These are phyloP conservation scores for Clarias laeviceps DNA, from an alignment of 2,797 vertebrate species.

Conservation along the genomic window DNA sequence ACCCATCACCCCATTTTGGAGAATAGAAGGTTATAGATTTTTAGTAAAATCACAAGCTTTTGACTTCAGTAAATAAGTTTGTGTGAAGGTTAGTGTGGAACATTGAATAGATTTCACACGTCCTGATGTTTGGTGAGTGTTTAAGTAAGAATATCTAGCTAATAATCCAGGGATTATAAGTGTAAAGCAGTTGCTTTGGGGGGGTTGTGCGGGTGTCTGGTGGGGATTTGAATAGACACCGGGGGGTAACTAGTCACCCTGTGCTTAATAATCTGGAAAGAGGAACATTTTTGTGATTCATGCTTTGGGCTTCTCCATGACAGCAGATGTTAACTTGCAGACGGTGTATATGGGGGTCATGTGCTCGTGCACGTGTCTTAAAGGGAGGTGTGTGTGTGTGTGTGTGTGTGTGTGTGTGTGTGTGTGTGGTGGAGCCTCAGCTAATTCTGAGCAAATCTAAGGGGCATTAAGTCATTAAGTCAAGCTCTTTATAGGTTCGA, in stretches of 20 bases:
- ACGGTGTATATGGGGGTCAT: slow-evolving; percentile 27
- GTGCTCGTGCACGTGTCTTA: slow-evolving; percentile 11
- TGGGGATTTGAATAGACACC: slow-evolving; percentile 38
- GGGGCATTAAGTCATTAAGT: slow-evolving; percentile 51
- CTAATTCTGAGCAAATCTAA: slow-evolving; percentile 58
- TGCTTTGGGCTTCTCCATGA: slow-evolving; percentile 64
- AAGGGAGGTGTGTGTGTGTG: not conserved
- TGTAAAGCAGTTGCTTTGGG: slow-evolving; percentile 35
- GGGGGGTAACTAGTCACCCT: slow-evolving; percentile 41
- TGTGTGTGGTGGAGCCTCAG: not conserved
- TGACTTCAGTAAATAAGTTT: not conserved
- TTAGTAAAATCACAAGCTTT: not conserved
- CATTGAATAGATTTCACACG: not conserved
- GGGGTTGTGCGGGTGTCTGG: not conserved
- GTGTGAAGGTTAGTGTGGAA: not conserved
- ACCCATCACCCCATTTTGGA: slow-evolving; percentile 13
- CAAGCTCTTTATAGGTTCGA: slow-evolving; percentile 48
- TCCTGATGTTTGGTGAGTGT: not conserved
- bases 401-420: not conserved
- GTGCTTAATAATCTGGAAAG: slow-evolving; percentile 59
- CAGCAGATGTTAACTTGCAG: slow-evolving; percentile 73
- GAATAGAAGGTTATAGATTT: not conserved
- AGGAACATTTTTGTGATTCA: slow-evolving; percentile 68
- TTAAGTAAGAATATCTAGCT: not conserved
- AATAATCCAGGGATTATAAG: not conserved